Conservation (phyloP, 1,140 invertebrate genomes). For the Colletes latitarsis region DNA sequence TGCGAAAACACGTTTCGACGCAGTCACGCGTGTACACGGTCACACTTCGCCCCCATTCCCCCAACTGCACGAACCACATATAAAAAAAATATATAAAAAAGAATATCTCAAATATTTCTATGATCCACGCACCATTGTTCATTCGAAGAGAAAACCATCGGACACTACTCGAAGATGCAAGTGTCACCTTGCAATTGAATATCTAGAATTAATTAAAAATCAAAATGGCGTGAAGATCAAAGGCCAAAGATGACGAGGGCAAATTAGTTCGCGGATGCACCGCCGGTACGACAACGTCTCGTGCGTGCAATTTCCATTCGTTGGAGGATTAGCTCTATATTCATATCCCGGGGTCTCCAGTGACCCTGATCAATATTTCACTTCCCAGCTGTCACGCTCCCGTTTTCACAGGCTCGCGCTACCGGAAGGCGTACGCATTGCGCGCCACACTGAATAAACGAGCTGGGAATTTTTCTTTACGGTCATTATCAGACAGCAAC, state of each 20-base stretch:
- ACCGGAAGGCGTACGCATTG: too few relatives aligned
- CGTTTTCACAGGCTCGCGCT: slow-evolving; percentile 23
- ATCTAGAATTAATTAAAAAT: too few relatives aligned
- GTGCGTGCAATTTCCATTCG: slow-evolving; percentile 36
- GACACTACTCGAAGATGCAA: too few relatives aligned
- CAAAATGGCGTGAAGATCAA: too few relatives aligned
- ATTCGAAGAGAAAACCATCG: too few relatives aligned
- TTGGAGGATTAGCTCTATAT: slow-evolving; percentile 59
- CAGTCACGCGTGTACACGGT: slow-evolving; percentile 24
- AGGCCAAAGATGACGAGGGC: not conserved
- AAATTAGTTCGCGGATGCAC: too few relatives aligned
- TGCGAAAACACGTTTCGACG: slow-evolving; percentile 19
- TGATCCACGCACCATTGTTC: too few relatives aligned
- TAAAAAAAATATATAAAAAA: not conserved
- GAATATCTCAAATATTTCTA: too few relatives aligned
- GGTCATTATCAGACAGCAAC: too few relatives aligned
- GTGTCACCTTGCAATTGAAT: too few relatives aligned
- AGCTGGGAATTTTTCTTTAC: too few relatives aligned
- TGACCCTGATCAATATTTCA: slow-evolving; percentile 72
- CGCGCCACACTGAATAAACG: too few relatives aligned
- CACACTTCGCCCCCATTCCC: not conserved
- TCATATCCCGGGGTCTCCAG: slow-evolving; percentile 50
- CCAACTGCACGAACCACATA: not conserved
- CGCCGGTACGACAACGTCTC: not conserved
- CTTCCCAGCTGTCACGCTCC: slow-evolving; percentile 66